Conservation (phyloP, 2,888 invertebrate species). For the Zygogramma bicolorata region DNA sequence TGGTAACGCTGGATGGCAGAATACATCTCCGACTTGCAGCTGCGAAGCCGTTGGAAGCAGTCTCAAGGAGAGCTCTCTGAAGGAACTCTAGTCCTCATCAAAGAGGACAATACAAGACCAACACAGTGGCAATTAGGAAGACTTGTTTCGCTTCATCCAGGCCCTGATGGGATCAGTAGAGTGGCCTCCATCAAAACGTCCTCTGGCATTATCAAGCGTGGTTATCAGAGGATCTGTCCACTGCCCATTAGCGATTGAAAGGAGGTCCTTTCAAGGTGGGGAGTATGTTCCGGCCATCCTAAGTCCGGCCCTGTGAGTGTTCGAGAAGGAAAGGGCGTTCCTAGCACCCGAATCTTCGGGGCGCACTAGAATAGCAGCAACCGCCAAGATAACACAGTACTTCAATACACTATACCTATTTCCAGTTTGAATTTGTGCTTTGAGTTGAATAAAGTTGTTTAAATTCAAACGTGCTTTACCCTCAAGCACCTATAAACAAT, state of each 20-base stretch:
- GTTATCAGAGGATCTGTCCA: not conserved
- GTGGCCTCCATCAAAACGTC: not conserved
- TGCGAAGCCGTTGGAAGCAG: conserved; percentile 41
- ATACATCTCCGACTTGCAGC: conserved; percentile 46
- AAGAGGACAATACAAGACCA: conserved; percentile 36
- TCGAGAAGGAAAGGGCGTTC: no score
- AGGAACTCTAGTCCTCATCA: conserved; percentile 31
- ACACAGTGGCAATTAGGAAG: conserved; percentile 35
- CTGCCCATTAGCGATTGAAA: not conserved
- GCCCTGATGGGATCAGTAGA: not conserved
- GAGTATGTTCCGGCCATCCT: not conserved
- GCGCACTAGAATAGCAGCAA: no score
- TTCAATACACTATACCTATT: no score
- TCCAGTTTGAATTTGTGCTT: no score
- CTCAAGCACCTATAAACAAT: no score
- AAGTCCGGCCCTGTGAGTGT: no score
- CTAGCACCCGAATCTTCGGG: no score
- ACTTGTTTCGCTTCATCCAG: conserved; percentile 5
- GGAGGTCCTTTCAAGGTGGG: not conserved
- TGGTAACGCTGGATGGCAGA: conserved; percentile 47
- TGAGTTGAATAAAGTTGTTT: no score
- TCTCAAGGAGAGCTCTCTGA: not conserved
- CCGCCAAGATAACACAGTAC: no score
- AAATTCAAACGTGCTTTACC: no score
- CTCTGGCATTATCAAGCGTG: not conserved